Conservation (phyloP, 2,113 vertebrate species). For the human region GRCh38 chr6:12545001-12545500, state of each 20-base stretch:
- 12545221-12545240: background rate
- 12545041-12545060: background rate
- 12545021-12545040: background rate
- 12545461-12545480: background rate
- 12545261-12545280: background rate
- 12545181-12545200: background rate
- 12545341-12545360: background rate
- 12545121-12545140: background rate
- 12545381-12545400: background rate
- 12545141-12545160: background rate
- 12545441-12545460: background rate
- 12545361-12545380: background rate
- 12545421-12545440: background rate
- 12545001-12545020: background rate
- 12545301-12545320: background rate
- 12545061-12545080: background rate
- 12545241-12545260: background rate
- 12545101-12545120: background rate
- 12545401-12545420: background rate
- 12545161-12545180: background rate
- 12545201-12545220: background rate
- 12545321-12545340: background rate
- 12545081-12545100: background rate
- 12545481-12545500: background rate
- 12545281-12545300: background rate